A percentile compares a stretch with the other conserved stretches of the same genome.
Evolutionary conservation across 2,113 vertebrate species (phyloP).

Genomic region (Larimichthys polyactis): DNA sequence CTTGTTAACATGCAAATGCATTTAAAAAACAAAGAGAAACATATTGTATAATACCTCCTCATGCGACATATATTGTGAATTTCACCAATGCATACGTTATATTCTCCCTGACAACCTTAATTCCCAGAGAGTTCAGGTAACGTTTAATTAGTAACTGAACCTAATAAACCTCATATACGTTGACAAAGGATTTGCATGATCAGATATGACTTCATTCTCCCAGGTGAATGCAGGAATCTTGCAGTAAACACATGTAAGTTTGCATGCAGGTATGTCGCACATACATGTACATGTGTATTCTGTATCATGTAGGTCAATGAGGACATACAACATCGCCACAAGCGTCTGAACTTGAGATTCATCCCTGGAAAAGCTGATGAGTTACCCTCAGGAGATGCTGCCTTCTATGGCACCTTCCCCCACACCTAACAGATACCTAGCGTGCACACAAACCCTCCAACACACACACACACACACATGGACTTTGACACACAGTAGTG

Average conservation of each 20-base stretch:
- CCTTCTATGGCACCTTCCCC: conserved; percentile 68
- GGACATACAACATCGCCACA: conserved; percentile 67
- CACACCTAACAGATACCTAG: conserved; percentile 62
- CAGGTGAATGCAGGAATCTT: conserved; percentile 3
- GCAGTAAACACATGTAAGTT: conserved; percentile 1
- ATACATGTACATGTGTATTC: conserved; percentile 25
- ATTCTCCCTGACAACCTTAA: background rate
- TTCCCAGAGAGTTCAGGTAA: background rate
- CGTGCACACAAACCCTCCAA: conserved; percentile 30
- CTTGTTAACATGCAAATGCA: background rate
- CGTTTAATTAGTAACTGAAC: background rate
- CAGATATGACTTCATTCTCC: conserved; percentile 3
- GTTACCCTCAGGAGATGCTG: conserved; percentile 74
- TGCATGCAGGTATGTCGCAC: conserved; percentile 14
- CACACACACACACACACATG: conserved; percentile 45
- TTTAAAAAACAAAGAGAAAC: background rate
- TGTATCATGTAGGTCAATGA: conserved; percentile 72
- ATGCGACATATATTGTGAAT: background rate
- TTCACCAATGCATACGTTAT: background rate
- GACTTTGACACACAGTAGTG: conserved; percentile 70
- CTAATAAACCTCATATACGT: background rate
- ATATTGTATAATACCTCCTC: background rate
- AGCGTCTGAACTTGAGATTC: conserved; percentile 72
- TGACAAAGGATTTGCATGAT: conserved; percentile 24
- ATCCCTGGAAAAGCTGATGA: conserved; percentile 78